Conservation (phyloP, 2,797 vertebrate genomes). For the Graptemys geographica region DNA sequence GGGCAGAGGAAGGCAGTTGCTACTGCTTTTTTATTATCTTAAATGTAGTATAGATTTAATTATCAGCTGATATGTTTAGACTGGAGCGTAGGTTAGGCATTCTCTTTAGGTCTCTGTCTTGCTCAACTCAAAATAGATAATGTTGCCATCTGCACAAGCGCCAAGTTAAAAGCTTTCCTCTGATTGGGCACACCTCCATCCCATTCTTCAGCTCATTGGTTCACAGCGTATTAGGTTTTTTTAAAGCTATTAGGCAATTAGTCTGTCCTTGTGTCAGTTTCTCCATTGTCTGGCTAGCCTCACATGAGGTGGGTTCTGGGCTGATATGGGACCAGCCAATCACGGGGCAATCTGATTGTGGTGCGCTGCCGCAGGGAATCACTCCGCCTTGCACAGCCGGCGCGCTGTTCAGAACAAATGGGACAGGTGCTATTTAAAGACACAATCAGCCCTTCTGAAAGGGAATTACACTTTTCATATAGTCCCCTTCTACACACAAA, state of each 20-base stretch:
- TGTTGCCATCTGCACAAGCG: not conserved
- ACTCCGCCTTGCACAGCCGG: constrained; percentile 61
- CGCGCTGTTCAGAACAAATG: not conserved
- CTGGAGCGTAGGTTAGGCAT: not conserved
- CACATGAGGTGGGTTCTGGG: constrained; percentile 73
- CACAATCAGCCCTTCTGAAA: accelerated
- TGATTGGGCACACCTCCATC: constrained; percentile 35
- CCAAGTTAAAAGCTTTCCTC: too few species aligned
- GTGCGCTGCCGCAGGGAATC: constrained; percentile 29
- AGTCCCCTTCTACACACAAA: not conserved
- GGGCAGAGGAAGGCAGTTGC: not conserved
- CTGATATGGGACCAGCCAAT: constrained; percentile 89
- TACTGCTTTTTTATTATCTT: not conserved
- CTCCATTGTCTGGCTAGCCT: not conserved
- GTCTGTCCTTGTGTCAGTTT: not conserved
- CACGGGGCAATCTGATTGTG: constrained; percentile 10
- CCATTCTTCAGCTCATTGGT: not conserved
- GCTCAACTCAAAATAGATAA: not conserved
- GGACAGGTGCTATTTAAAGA: not conserved
- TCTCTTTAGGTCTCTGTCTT: not conserved
- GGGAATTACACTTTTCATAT: accelerated
- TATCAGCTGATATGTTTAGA: not conserved
- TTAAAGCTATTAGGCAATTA: constrained; percentile 1
- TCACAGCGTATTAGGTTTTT: not conserved
- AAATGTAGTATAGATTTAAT: not conserved